phyloP scores from a whole-genome alignment of 2,113 vertebrate species.

The Panthera tigris region DNA sequence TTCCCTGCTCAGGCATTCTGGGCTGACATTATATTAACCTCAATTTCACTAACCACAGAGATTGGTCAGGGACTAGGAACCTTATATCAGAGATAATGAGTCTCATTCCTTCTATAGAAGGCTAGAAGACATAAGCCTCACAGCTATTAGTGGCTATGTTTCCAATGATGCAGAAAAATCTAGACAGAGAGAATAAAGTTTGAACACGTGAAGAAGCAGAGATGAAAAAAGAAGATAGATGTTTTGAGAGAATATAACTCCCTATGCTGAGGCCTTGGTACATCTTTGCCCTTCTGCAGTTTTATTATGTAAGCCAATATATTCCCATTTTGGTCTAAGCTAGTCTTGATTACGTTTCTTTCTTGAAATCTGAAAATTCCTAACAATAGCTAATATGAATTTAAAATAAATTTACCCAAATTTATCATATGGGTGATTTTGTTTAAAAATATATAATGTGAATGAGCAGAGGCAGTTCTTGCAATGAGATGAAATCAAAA shows the following conservation, averaged over 20 bases:
- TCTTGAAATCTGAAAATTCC: neutral
- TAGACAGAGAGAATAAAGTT: neutral
- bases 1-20: neutral
- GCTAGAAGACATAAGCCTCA: neutral
- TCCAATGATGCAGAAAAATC: neutral
- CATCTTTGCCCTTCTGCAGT: neutral
- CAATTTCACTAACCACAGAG: neutral
- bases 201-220: neutral
- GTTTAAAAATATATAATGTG: neutral
- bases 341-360: neutral
- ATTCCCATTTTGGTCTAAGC: neutral
- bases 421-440: neutral
- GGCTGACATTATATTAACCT: neutral
- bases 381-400: neutral
- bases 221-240: neutral
- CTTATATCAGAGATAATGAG: neutral
- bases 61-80: neutral
- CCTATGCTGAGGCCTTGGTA: neutral
- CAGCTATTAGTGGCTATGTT: neutral
- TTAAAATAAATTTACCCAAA: neutral
- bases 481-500: neutral
- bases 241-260: neutral
- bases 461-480: neutral
- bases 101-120: neutral
- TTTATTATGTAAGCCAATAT: neutral